phyloP scores from a whole-genome alignment of 2,888 invertebrate genomes.

The Drosophila planitibia region DNA sequence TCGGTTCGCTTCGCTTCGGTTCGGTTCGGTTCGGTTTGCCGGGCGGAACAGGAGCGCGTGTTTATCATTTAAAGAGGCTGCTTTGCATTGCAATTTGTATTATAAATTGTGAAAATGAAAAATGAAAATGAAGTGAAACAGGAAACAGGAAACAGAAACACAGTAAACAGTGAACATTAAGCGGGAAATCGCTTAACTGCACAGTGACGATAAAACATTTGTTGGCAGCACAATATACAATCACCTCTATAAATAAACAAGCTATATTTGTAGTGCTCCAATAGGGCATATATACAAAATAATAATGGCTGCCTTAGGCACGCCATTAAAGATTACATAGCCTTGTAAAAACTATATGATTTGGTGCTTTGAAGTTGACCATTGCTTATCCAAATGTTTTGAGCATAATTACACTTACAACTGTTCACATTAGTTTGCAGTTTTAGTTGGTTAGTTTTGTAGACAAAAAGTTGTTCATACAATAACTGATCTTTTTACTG shows the following conservation, averaged over 20 bases:
- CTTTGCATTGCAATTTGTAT: slow-evolving; percentile 68
- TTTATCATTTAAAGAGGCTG: slow-evolving; percentile 71
- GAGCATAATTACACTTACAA: neutral
- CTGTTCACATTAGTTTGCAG: neutral
- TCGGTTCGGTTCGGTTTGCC: slow-evolving; percentile 4
- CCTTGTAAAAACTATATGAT: neutral
- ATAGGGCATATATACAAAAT: neutral
- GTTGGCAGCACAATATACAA: neutral
- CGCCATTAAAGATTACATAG: neutral
- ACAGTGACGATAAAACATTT: neutral
- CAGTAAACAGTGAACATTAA: slow-evolving; percentile 1
- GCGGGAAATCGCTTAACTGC: slow-evolving; percentile 28
- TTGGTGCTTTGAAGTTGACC: neutral
- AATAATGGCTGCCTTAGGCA: neutral
- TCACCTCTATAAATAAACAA: neutral
- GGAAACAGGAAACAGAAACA: slow-evolving; percentile 14
- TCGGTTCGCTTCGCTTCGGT: neutral
- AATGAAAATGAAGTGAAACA: slow-evolving; percentile 6
- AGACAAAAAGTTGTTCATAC: neutral
- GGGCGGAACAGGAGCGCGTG: slow-evolving; percentile 50
- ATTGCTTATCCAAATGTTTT: neutral
- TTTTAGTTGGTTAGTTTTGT: neutral
- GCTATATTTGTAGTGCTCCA: neutral
- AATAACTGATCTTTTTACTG: neutral
- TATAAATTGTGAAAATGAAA: slow-evolving; percentile 53